Percentiles rank a stretch among this genome's conserved stretches.
Evolutionary conservation across 2,888 invertebrate species (phyloP).

Genomic region (Ypsolopha sequella): DNA sequence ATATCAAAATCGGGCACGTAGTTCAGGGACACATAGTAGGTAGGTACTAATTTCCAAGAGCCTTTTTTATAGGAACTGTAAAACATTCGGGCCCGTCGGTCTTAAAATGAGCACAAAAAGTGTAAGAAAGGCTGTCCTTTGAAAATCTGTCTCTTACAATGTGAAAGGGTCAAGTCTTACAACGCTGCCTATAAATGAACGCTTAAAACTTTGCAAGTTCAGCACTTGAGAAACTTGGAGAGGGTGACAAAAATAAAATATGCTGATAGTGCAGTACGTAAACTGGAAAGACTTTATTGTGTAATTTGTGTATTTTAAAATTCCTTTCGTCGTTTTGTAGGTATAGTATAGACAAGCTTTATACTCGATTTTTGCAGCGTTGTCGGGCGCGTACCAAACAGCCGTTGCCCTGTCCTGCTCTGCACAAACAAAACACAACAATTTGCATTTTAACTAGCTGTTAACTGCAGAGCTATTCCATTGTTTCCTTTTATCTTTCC

Average conservation of each 20-base stretch:
- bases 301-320: too few relatives aligned
- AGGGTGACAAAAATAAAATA: too few relatives aligned
- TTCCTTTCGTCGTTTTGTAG: too few relatives aligned
- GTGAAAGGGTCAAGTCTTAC: constrained; percentile 24
- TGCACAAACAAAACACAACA: constrained; percentile 53
- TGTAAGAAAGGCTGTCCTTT: constrained; percentile 9
- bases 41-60: background rate
- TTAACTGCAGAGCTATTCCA: constrained; percentile 29
- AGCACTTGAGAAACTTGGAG: too few relatives aligned
- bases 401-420: constrained; percentile 33
- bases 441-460: constrained; percentile 66
- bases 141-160: constrained; percentile 19
- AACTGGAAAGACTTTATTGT: too few relatives aligned
- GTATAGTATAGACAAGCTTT: too few relatives aligned
- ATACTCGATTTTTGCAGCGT: constrained; percentile 29
- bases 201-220: constrained; percentile 28
- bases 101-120: constrained; percentile 5
- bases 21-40: too few relatives aligned
- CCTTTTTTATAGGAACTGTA: background rate
- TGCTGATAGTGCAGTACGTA: too few relatives aligned
- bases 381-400: constrained; percentile 15
- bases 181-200: constrained; percentile 45
- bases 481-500: background rate
- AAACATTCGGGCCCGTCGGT: constrained; percentile 5
- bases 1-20: too few relatives aligned